phyloP scores from a whole-genome alignment of 2,888 invertebrate genomes.

The Drosophila ezoana region DNA sequence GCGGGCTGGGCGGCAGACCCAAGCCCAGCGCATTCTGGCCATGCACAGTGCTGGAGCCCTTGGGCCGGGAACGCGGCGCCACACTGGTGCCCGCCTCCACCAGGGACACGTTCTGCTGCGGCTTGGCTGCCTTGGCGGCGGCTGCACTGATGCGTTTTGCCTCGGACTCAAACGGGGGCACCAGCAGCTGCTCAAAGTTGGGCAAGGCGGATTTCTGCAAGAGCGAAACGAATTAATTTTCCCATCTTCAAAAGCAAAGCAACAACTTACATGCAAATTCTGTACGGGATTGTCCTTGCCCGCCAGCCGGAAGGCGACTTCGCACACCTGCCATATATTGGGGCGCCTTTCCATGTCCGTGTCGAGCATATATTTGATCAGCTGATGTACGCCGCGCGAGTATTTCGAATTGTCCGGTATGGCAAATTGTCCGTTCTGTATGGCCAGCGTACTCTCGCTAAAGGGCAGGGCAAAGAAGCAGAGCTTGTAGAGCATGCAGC shows the following conservation, averaged over 20 bases:
- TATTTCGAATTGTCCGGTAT: constrained; percentile 93
- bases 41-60: constrained; percentile 86
- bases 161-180: constrained; percentile 90
- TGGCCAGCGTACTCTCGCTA: constrained; percentile 96
- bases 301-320: constrained; percentile 89
- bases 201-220: constrained; percentile 89
- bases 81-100: constrained; percentile 91
- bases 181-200: constrained; percentile 88
- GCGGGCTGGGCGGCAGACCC: constrained; percentile 86
- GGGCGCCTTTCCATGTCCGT: constrained; percentile 93
- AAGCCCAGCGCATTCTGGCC: constrained; percentile 86
- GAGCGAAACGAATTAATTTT: not conserved
- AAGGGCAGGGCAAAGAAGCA: constrained; percentile 96
- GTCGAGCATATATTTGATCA: constrained; percentile 94
- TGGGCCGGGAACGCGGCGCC: constrained; percentile 93
- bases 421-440: constrained; percentile 94
- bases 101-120: constrained; percentile 85
- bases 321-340: constrained; percentile 94
- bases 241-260: not conserved
- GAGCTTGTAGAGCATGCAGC: constrained; percentile 94
- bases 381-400: constrained; percentile 89
- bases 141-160: constrained; percentile 86
- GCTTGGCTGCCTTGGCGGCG: constrained; percentile 79
- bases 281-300: constrained; percentile 92
- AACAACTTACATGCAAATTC: constrained; percentile 90